Conservation (phyloP, 2,797 vertebrate species). For the Karalla daura region DNA sequence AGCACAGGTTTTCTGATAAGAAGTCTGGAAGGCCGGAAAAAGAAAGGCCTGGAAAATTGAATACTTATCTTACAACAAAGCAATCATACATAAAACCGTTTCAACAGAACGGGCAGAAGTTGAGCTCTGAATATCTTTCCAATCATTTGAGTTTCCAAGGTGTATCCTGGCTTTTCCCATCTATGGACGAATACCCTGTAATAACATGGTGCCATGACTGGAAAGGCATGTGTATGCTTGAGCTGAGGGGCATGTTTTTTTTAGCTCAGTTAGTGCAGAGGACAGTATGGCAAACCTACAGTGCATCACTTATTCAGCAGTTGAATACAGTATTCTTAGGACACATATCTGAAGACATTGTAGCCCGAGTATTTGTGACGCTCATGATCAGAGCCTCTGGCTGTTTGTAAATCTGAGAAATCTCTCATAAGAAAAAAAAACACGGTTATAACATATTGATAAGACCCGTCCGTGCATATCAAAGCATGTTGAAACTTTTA, state of each 20-base stretch:
- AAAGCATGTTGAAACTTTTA: slow-evolving; percentile 75
- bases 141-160: slow-evolving; percentile 6
- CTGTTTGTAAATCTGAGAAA: slow-evolving; percentile 21
- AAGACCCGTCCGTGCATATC: slow-evolving; percentile 71
- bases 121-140: slow-evolving; percentile 26
- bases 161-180: slow-evolving; percentile 1
- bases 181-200: not conserved
- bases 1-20: slow-evolving; percentile 45
- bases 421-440: slow-evolving; percentile 12
- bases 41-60: slow-evolving; percentile 23
- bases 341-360: slow-evolving; percentile 46
- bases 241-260: slow-evolving; percentile 8
- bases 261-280: not conserved
- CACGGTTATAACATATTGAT: slow-evolving; percentile 45
- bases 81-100: slow-evolving; percentile 33
- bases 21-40: slow-evolving; percentile 29
- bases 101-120: slow-evolving; percentile 24
- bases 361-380: slow-evolving; percentile 54
- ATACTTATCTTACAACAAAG: slow-evolving; percentile 45
- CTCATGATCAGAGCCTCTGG: slow-evolving; percentile 28
- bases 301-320: slow-evolving; percentile 31
- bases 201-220: slow-evolving; percentile 16
- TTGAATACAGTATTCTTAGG: slow-evolving; percentile 34
- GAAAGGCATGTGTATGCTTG: slow-evolving; percentile 31
- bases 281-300: not conserved